Evolutionary conservation across 1,140 invertebrate genomes (phyloP).

Genomic region (Dinoponera quadriceps): DNA sequence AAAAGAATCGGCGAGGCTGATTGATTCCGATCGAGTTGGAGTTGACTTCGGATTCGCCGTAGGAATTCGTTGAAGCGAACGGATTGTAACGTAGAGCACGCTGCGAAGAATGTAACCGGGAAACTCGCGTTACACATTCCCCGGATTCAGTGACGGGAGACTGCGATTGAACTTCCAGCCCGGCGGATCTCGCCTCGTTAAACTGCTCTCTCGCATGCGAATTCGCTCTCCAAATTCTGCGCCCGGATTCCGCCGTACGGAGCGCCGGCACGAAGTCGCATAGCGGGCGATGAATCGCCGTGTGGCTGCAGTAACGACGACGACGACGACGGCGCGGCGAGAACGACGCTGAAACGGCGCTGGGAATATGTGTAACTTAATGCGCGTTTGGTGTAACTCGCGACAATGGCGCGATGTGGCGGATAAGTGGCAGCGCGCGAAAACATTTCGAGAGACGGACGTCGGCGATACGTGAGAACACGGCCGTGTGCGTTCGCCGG

Average conservation of each 20-base stretch:
- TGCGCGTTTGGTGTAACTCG: neutral
- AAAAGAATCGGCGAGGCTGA: no score
- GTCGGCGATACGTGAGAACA: no score
- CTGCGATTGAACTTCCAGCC: conserved; percentile 32
- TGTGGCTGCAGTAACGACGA: neutral
- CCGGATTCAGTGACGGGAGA: neutral
- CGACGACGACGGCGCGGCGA: no score
- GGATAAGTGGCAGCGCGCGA: conserved; percentile 9
- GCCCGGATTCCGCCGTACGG: conserved; percentile 31
- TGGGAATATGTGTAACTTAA: conserved; percentile 35
- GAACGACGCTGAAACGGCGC: neutral
- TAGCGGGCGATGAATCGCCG: conserved; percentile 23
- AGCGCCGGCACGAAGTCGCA: conserved; percentile 9
- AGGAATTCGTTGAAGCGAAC: neutral
- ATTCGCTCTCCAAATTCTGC: conserved; percentile 28
- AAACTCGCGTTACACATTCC: conserved; percentile 9
- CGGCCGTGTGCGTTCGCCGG: no score
- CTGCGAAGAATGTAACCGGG: neutral
- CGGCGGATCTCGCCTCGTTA: conserved; percentile 41
- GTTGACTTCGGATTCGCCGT: no score
- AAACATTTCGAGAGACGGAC: conserved; percentile 19
- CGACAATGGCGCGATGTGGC: neutral
- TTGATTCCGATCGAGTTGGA: no score
- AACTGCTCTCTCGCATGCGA: conserved; percentile 10
- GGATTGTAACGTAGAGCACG: neutral